These are phyloP conservation scores for Ctenodactylus gundi DNA, from an alignment of 2,113 vertebrate species.

Conservation along the genomic window DNA sequence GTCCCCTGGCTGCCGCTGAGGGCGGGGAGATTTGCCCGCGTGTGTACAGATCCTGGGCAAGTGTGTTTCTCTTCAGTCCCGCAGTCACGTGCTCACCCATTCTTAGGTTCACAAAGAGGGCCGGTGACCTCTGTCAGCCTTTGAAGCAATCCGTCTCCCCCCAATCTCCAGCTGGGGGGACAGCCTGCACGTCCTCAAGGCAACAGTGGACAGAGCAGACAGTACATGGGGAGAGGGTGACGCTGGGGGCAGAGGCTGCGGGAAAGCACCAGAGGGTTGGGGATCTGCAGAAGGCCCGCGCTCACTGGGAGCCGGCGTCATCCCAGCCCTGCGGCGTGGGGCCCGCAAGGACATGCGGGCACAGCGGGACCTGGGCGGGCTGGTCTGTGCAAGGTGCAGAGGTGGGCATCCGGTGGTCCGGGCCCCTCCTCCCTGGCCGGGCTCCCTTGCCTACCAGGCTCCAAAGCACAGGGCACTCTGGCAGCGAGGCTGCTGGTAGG, in stretches of 20 bases:
- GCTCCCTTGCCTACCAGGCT: too few species aligned
- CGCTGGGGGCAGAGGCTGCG: not conserved
- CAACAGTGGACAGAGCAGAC: not conserved
- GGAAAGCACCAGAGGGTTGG: not conserved
- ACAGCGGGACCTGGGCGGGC: not conserved
- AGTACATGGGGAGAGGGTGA: too few species aligned
- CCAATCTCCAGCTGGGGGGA: not conserved
- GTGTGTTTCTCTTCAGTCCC: not conserved
- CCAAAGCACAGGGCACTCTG: too few species aligned
- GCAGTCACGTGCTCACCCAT: not conserved
- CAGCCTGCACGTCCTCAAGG: not conserved
- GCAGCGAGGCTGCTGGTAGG: accelerated
- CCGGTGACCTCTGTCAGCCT: not conserved
- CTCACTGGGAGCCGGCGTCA: accelerated
- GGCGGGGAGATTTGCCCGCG: not conserved
- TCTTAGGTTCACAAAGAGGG: not conserved
- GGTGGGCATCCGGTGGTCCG: not conserved
- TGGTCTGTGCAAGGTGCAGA: accelerated
- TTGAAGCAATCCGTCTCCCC: not conserved
- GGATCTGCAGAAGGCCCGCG: accelerated
- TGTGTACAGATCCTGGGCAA: too few species aligned
- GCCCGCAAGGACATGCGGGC: too few species aligned
- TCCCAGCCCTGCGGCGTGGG: not conserved
- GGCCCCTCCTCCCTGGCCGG: not conserved
- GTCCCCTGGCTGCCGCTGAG: accelerated